These are phyloP conservation scores for Threskiornis aethiopicus DNA, from an alignment of 2,797 vertebrate genomes.

Conservation along the genomic window DNA sequence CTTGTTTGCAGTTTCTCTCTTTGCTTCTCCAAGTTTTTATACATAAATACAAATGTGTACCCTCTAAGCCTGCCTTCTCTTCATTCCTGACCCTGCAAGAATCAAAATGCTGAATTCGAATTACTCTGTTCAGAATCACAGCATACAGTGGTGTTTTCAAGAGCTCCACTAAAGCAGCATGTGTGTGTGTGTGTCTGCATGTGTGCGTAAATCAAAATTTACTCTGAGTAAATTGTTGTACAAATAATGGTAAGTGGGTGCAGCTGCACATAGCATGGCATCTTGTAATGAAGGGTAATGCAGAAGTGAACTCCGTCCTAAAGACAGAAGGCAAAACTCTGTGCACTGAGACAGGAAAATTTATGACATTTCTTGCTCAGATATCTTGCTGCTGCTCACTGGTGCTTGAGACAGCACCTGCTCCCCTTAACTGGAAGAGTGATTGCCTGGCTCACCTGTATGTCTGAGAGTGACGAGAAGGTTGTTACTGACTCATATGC, in stretches of 20 bases:
- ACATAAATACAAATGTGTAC: neutral
- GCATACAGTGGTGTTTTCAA: neutral
- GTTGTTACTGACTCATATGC: neutral
- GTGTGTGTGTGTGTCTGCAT: fast-evolving
- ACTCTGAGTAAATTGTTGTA: neutral
- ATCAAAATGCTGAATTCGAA: neutral
- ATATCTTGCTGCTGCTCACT: neutral
- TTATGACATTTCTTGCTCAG: neutral
- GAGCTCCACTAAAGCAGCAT: neutral
- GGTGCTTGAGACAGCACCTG: neutral
- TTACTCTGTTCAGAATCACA: neutral
- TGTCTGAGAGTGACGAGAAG: neutral
- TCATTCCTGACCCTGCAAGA: neutral
- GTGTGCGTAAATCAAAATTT: neutral
- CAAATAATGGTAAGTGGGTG: neutral
- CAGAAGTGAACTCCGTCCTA: neutral
- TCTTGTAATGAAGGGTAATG: neutral
- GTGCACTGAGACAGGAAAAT: neutral
- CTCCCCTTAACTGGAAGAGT: neutral
- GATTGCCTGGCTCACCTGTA: neutral
- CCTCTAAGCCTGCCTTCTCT: neutral
- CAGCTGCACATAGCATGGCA: neutral
- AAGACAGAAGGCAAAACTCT: neutral
- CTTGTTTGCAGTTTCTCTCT: neutral
- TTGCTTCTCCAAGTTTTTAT: neutral